These are phyloP conservation scores for Botrylloides violaceus DNA, from an alignment of 23 tunicate genomes.

Conservation along the genomic window DNA sequence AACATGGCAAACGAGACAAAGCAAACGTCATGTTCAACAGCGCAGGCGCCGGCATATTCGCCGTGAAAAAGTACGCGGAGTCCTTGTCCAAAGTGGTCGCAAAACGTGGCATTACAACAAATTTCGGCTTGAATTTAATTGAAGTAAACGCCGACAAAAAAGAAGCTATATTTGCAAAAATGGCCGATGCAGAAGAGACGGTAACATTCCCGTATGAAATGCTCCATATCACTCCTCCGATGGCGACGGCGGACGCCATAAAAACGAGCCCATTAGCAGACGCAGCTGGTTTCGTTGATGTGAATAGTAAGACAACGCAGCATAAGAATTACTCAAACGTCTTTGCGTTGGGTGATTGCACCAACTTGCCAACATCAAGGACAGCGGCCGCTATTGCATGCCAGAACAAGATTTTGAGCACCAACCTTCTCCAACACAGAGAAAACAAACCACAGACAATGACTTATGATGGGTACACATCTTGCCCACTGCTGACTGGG, in stretches of 20 bases:
- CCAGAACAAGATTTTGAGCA: slow-evolving; percentile 11
- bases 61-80: slow-evolving; percentile 90
- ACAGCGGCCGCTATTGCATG: slow-evolving; percentile 90
- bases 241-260: slow-evolving; percentile 50
- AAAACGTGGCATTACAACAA: slow-evolving; percentile 41
- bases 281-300: slow-evolving; percentile 81
- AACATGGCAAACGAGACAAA: slow-evolving; percentile 76
- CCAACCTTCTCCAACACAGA: slow-evolving; percentile 10
- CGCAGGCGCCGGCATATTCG: slow-evolving; percentile 85
- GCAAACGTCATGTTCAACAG: slow-evolving; percentile 87
- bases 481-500: slow-evolving; percentile 93
- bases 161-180: slow-evolving; percentile 71
- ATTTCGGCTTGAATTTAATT: slow-evolving; percentile 68
- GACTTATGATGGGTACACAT: slow-evolving; percentile 91
- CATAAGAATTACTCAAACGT: slow-evolving; percentile 65
- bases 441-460: slow-evolving; percentile 8
- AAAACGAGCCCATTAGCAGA: slow-evolving; percentile 38
- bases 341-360: slow-evolving; percentile 94
- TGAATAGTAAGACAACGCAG: slow-evolving; percentile 68
- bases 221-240: slow-evolving; percentile 85
- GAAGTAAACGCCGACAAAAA: slow-evolving; percentile 72
- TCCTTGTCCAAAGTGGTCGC: slow-evolving; percentile 71
- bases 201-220: slow-evolving; percentile 74
- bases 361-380: slow-evolving; percentile 85
- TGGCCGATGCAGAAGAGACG: slow-evolving; percentile 58